Base-by-base conservation (phyloP, 64 coral and sea anemone genomes). In the Dendronephthya gigantea region DNA sequence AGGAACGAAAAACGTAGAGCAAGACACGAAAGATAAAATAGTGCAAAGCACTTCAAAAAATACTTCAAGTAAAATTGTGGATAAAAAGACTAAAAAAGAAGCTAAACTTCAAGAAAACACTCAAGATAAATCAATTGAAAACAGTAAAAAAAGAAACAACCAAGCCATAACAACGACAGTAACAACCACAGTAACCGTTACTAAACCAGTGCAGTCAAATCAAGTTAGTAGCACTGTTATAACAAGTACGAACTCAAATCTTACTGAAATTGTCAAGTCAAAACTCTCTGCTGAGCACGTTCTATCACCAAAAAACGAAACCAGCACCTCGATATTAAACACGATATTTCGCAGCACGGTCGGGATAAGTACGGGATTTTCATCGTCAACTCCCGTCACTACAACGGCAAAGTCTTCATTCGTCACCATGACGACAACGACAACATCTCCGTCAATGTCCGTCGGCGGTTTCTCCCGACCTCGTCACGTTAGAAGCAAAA, bases 331-430 rank as follows among this genome's bases (percentile, higher is more conserved):
- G 9, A 59, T 98, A 9, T 72, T 98, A 16, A 93, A 84, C 39
- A 93, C 84, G 66, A 86, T 98, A 66, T 88, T 98, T n/a, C 65
- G 43, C 62, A 90, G 87, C 23, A 89, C 95, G 11, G 89, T 82
- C 16, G 88, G 66, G 9, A 68, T 93, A 36, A 86, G 81, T 66
- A 76, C 86, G 15, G 83, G 83, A 45, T 75, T 98, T 29, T 50
- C 90, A 14, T 47, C 85, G 14, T 68, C 95, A 31, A 50, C 89
- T 25, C 92, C 95, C 1, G 48, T 90, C 35, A 92, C 95, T 28
- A 98, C 95, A 19, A 89, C 91, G 1, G 92, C 95, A 22, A 90
- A 49, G 35, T 74, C 82, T 0, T 74, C 19, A n/a, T 79, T 62
- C 10, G 58, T 86, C 34, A 68, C 81, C 17, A 89, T 55, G 36